phyloP scores from a whole-genome alignment of 1,140 invertebrate species.

The Pteromalus puparum region DNA sequence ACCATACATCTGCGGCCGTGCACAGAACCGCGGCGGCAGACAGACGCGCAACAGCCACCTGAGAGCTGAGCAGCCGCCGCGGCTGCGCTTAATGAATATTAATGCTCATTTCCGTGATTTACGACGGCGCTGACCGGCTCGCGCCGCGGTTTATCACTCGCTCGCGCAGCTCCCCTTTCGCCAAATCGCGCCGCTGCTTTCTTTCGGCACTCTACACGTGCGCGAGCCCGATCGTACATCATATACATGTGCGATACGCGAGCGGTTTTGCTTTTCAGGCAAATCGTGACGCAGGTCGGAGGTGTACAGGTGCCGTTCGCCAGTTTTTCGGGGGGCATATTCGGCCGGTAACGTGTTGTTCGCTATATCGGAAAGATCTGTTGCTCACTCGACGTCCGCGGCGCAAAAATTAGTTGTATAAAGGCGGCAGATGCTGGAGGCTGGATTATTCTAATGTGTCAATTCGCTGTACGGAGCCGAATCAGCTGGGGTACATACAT shows the following conservation, averaged over 20 bases:
- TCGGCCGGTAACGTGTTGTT: no score
- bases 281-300: no score
- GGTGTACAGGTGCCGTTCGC: no score
- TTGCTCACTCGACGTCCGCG: background rate
- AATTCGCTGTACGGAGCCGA: background rate
- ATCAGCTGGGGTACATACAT: background rate
- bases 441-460: background rate
- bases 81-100: conserved; percentile 53
- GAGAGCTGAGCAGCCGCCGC: background rate
- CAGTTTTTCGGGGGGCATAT: no score
- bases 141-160: conserved; percentile 46
- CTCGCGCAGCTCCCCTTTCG: conserved; percentile 28
- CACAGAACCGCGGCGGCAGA: background rate
- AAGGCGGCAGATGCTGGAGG: background rate
- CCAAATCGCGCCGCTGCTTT: conserved; percentile 21
- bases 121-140: conserved; percentile 37
- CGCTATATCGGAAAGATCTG: no score
- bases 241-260: no score
- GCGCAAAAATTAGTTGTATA: background rate
- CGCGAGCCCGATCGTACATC: no score
- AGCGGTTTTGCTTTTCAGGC: no score
- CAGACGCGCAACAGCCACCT: background rate
- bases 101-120: conserved; percentile 56
- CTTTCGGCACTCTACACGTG: conserved; percentile 14
- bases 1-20: background rate